Evolutionary conservation across 2,888 invertebrate species (phyloP), one percentile per base, ranked within the genome.

Genomic region (Campoplex capitator): DNA sequence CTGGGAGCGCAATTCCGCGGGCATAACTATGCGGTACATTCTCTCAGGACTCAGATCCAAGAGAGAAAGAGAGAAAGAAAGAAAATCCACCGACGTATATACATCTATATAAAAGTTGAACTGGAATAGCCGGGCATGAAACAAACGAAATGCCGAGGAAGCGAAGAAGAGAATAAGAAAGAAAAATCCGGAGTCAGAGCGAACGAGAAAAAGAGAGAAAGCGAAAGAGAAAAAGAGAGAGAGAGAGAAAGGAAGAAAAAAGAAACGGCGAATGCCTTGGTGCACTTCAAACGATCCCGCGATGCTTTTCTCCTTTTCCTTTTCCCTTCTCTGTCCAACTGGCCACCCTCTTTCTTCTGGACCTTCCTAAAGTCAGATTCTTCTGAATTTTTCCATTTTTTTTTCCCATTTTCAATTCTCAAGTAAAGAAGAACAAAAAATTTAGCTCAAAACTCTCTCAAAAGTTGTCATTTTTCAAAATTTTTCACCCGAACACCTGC

Each of bases 231-330:
- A 71, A 35, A 70, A 58, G 38, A 78, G 32, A 84, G 65, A 79
- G 82, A 79, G 82, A 78, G 73, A 77, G 32, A 58, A 68, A 38
- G 42, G 9, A 9, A 42, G 42, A 42, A 91, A 90, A 90, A 88
- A 78, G 77, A 56, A 68, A 58, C 38, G 70, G 51, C 89, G 88
- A 86, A 90, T 89, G 89, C 90, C 90, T 88, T 90, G 91, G 88
- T 67, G 76, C 90, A 94, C 94, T 93, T 94, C 94, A 94, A 94
- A 94, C 93, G 94, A 91, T 89, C 93, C 93, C 83, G 75, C 75
- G 75, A 93, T 93, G 92, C 89, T 91, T 91, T 92, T 91, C 92
- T 89, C 92, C 91, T 91, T 90, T 90, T 85, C 88, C 88, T 28
- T 58, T 58, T 28, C 32, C 32, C 88, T 88, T 73, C 79, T 54